These are phyloP conservation scores for Epirrita christyi DNA, from an alignment of 2,888 invertebrate species.

Conservation along the genomic window DNA sequence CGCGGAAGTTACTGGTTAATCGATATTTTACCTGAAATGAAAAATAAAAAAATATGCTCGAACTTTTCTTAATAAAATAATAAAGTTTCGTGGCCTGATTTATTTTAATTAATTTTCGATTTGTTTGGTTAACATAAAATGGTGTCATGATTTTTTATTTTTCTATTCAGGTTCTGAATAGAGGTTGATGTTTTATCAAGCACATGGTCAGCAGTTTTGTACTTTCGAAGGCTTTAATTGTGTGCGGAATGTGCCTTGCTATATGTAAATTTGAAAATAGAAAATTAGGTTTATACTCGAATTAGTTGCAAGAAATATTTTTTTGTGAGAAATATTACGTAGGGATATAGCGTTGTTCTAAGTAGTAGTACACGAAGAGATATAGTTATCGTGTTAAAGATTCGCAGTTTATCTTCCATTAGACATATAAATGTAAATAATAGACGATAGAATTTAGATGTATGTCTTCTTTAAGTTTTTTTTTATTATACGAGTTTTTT, in stretches of 20 bases:
- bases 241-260: slow-evolving; percentile 86
- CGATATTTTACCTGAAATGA: slow-evolving; percentile 41
- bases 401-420: slow-evolving; percentile 85
- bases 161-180: slow-evolving; percentile 58
- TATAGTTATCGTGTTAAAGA: slow-evolving; percentile 81
- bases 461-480: slow-evolving; percentile 63
- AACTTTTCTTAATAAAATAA: slow-evolving; percentile 3
- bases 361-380: slow-evolving; percentile 72
- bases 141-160: slow-evolving; percentile 41
- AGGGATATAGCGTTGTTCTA: slow-evolving; percentile 75
- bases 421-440: slow-evolving; percentile 78
- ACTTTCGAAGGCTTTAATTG: slow-evolving; percentile 78
- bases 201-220: slow-evolving; percentile 74
- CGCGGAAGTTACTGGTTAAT: slow-evolving; percentile 61
- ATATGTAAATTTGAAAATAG: slow-evolving; percentile 73
- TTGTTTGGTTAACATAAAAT: slow-evolving; percentile 26
- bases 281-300: slow-evolving; percentile 83
- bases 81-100: slow-evolving; percentile 5
- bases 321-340: slow-evolving; percentile 80
- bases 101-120: slow-evolving; percentile 27
- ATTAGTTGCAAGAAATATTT: slow-evolving; percentile 84
- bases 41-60: slow-evolving; percentile 41
- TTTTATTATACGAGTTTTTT: slow-evolving; percentile 68
- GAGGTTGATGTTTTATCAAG: slow-evolving; percentile 78
- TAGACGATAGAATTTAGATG: slow-evolving; percentile 73